These are phyloP conservation scores for Bombus difficillimus DNA, from an alignment of 1,140 invertebrate genomes.

Conservation along the genomic window DNA sequence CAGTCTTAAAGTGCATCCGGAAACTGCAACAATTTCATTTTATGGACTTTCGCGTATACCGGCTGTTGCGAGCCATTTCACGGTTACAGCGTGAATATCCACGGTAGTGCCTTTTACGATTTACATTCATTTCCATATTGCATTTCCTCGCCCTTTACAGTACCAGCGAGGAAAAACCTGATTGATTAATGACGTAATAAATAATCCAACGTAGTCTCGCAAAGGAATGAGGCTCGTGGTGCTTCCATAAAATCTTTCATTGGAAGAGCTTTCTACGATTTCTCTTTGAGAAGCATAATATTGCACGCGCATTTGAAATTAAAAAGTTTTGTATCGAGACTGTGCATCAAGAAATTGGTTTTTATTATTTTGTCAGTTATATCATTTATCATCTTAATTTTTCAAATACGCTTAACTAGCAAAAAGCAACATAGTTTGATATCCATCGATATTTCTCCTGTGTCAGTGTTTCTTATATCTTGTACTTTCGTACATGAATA, in stretches of 20 bases:
- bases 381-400: too few species aligned
- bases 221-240: slow-evolving; percentile 58
- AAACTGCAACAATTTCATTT: slow-evolving; percentile 73
- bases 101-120: slow-evolving; percentile 74
- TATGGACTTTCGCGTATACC: slow-evolving; percentile 70
- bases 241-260: slow-evolving; percentile 60
- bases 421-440: not conserved
- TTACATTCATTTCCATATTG: slow-evolving; percentile 76
- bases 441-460: not conserved
- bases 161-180: slow-evolving; percentile 63
- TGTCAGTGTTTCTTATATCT: too few species aligned
- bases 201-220: slow-evolving; percentile 64
- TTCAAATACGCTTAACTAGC: not conserved
- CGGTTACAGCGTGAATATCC: slow-evolving; percentile 63
- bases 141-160: slow-evolving; percentile 68
- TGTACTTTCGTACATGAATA: too few species aligned
- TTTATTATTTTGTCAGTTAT: not conserved
- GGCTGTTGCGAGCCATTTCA: slow-evolving; percentile 67
- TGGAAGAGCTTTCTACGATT: slow-evolving; percentile 13
- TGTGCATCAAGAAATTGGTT: too few species aligned
- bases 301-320: not conserved
- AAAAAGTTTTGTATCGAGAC: not conserved
- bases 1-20: slow-evolving; percentile 58
- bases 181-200: slow-evolving; percentile 72
- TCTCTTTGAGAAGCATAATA: slow-evolving; percentile 27